Conservation (phyloP, 2,888 invertebrate genomes). For the Pomacea canaliculata region DNA sequence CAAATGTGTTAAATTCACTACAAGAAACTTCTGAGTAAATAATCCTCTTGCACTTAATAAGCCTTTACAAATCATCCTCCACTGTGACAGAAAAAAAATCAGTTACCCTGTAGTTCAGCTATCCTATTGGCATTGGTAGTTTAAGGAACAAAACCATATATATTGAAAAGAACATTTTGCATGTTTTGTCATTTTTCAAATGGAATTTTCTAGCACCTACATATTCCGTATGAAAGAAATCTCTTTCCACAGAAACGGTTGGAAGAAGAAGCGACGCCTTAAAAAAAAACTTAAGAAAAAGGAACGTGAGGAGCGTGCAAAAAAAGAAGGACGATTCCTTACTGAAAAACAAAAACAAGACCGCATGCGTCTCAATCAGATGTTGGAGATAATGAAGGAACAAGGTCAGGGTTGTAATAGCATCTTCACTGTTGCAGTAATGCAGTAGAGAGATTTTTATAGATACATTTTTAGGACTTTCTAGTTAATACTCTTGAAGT, state of each 20-base stretch:
- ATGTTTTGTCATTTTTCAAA: no score
- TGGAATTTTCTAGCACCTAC: no score
- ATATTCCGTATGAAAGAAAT: no score
- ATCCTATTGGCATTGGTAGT: no score
- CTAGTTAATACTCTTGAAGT: neutral
- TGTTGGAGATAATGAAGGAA: slow-evolving; percentile 89
- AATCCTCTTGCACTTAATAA: no score
- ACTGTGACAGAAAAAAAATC: no score
- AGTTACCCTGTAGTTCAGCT: no score
- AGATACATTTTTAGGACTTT: neutral
- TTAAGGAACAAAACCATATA: no score
- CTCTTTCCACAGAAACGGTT: slow-evolving; percentile 29
- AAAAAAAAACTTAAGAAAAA: slow-evolving; percentile 65
- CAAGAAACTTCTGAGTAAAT: no score
- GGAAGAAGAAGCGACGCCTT: slow-evolving; percentile 34
- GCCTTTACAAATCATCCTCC: no score
- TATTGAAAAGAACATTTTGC: no score
- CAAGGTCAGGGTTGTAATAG: slow-evolving; percentile 76
- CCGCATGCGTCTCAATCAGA: slow-evolving; percentile 84
- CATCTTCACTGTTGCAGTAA: neutral
- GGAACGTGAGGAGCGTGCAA: slow-evolving; percentile 90
- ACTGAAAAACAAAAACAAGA: slow-evolving; percentile 95
- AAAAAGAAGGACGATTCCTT: slow-evolving; percentile 95
- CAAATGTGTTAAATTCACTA: no score
- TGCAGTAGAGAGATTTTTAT: neutral